Evolutionary conservation across 2,888 invertebrate species (phyloP).

Genomic region (Orthosia gothica): DNA sequence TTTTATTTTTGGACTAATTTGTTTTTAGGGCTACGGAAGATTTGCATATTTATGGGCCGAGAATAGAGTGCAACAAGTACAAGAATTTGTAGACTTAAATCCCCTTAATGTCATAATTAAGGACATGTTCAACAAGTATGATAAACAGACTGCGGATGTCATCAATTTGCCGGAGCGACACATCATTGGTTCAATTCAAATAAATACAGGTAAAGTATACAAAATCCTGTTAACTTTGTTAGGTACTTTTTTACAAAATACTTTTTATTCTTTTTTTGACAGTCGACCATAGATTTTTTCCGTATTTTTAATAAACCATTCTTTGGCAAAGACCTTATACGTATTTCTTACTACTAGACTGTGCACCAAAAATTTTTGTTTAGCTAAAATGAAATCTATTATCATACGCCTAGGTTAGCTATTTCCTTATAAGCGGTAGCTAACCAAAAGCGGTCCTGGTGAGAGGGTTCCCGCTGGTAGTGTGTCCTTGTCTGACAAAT

Average conservation of each 20-base stretch:
- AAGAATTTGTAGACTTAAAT: constrained; percentile 93
- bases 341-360: too few species aligned
- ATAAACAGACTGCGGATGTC: constrained; percentile 93
- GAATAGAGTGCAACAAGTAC: constrained; percentile 93
- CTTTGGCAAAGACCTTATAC: too few species aligned
- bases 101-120: constrained; percentile 95
- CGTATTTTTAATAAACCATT: too few species aligned
- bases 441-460: too few species aligned
- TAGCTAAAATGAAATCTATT: too few species aligned
- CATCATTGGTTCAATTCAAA: constrained; percentile 95
- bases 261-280: too few species aligned
- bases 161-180: constrained; percentile 92
- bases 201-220: constrained; percentile 92
- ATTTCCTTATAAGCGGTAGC: too few species aligned
- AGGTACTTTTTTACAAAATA: not conserved
- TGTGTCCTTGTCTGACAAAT: too few species aligned
- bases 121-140: constrained; percentile 94
- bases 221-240: not conserved
- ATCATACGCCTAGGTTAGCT: too few species aligned
- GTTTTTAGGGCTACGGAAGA: constrained; percentile 80
- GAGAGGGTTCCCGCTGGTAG: too few species aligned
- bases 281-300: too few species aligned
- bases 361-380: too few species aligned
- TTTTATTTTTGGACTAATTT: not conserved
- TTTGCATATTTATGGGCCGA: constrained; percentile 95